Percentiles rank a stretch among this genome's conserved stretches.
Evolutionary conservation across 2,113 vertebrate genomes (phyloP).

Genomic region (Hippoglossus stenolepis): DNA sequence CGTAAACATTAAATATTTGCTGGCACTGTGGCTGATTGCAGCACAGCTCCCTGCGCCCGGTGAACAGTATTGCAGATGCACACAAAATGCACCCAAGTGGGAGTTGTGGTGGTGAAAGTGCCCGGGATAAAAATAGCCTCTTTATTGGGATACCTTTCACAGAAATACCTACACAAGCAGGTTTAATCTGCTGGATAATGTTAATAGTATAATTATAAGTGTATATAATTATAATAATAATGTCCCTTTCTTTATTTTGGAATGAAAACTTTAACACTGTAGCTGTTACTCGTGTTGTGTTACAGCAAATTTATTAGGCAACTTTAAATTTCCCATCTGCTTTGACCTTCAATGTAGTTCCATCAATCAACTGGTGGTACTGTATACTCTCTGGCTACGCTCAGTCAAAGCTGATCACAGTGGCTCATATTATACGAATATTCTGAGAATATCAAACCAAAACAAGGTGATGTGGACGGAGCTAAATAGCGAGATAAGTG

Average conservation of each 20-base stretch:
- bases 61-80: conserved; percentile 30
- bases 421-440: background rate
- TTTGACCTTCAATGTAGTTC: conserved; percentile 25
- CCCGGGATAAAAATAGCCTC: conserved; percentile 34
- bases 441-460: conserved; percentile 11
- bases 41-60: conserved; percentile 14
- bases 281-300: conserved; percentile 1
- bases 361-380: background rate
- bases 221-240: no score
- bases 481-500: conserved; percentile 13
- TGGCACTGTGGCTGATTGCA: conserved; percentile 29
- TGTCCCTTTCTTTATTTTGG: no score
- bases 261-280: background rate
- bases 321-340: conserved; percentile 12
- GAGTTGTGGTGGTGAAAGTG: conserved; percentile 18
- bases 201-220: no score
- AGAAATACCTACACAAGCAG: conserved; percentile 8
- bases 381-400: background rate
- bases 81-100: conserved; percentile 26
- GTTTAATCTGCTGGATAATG: conserved; percentile 22
- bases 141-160: conserved; percentile 30
- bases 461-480: conserved; percentile 4
- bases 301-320: conserved; percentile 25
- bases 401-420: background rate
- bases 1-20: conserved; percentile 54